Base-by-base conservation (phyloP, 2,888 invertebrate genomes). In the Candidula unifasciata region DNA sequence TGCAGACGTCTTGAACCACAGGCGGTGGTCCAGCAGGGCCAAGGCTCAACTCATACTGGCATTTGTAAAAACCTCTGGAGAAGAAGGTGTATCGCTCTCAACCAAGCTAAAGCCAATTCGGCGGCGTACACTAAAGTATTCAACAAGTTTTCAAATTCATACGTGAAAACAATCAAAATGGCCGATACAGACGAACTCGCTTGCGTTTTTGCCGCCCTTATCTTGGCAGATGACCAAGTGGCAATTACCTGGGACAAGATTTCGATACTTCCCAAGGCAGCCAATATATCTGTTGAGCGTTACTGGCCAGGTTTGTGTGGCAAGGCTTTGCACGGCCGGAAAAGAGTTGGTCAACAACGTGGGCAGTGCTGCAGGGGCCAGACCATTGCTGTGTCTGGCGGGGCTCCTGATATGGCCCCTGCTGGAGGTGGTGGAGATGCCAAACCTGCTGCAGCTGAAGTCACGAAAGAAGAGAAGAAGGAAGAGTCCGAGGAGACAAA, bases 291-390 rank as follows among this genome's bases (percentile, higher is more conserved):
- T 88, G 97, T 99, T 69, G 99, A 99, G 94, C 98, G 99, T 30
- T 99, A 98, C 95, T 99, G 99, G 99, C 98, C 99, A 71, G 94
- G 93, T 78, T 96, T 99, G 84, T 99, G 99, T 94, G 97, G 99
- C 89, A 98, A 99, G 94, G 97, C 99, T 68, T 95, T 99, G 89
- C 98, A 99, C 94, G 97, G 97, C 88, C 95, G 96, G 99, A 83
- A 97, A 97, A 92, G 97, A 97, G 87, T 95, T 99, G 92, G 97
- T 99, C 94, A 97, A 97, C 88, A 98, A 97, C 94, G 96, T 99
- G 92, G 97, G 98, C 33, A 96, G 97, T 78, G 97, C 97, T 88
- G 97, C 96, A 85, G 98, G 97, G 86, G 95, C 96, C 89, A 97
- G 96, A 52, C 96, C 97, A 96, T 97, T 87, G 92, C 90, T 77